Conservation (phyloP, 1,140 invertebrate genomes). For the Phortica variegata region DNA sequence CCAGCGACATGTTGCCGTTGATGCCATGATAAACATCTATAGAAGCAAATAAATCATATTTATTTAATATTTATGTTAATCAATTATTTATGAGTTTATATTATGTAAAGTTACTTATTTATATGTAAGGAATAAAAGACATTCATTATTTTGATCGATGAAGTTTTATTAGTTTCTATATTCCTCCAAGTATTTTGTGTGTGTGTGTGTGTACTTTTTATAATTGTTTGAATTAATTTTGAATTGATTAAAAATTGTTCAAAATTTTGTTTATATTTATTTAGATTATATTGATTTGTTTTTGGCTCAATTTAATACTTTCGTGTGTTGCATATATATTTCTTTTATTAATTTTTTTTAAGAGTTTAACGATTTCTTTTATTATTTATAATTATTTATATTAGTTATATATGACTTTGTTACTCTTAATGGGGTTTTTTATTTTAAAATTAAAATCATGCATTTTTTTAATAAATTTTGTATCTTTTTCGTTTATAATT, state of each 20-base stretch:
- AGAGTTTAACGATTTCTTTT: slow-evolving; percentile 13
- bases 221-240: slow-evolving; percentile 3
- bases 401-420: no score
- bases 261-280: no score
- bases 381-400: slow-evolving; percentile 19
- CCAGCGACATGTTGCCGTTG: slow-evolving; percentile 56
- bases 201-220: slow-evolving; percentile 8
- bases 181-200: slow-evolving; percentile 20
- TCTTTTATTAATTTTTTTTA: slow-evolving; percentile 1
- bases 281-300: no score
- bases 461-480: no score
- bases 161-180: slow-evolving; percentile 46
- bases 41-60: slow-evolving; percentile 3
- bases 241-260: no score
- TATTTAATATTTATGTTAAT: slow-evolving; percentile 4
- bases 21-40: slow-evolving; percentile 52
- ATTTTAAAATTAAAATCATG: no score
- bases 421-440: no score
- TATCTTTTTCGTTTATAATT: slow-evolving; percentile 33
- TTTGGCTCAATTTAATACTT: no score
- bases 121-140: slow-evolving; percentile 13
- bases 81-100: no score
- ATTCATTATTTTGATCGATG: slow-evolving; percentile 34
- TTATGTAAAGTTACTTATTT: no score
- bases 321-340: no score